These are phyloP conservation scores for Drosophila leonis DNA, from an alignment of 2,888 invertebrate species.

Conservation along the genomic window DNA sequence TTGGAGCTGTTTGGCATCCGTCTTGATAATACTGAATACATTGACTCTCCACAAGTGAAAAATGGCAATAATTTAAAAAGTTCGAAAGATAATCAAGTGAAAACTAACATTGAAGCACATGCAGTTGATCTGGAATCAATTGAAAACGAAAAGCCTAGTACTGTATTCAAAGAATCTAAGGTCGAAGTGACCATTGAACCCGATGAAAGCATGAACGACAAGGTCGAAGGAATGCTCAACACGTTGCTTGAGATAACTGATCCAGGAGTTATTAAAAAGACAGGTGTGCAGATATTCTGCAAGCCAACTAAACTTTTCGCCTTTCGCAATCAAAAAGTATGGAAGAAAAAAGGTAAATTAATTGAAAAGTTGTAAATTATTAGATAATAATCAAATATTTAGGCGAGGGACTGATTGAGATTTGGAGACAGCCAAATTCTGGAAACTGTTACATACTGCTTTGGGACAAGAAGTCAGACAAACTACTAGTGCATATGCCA, in stretches of 20 bases:
- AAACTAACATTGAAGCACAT: not conserved
- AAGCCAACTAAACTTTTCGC: slow-evolving; percentile 33
- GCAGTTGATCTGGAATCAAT: not conserved
- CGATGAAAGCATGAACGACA: not conserved
- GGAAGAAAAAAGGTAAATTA: slow-evolving; percentile 40
- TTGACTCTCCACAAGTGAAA: not conserved
- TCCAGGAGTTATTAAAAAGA: slow-evolving; percentile 14
- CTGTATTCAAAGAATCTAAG: not conserved
- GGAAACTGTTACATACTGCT: slow-evolving; percentile 34
- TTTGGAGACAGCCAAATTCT: slow-evolving; percentile 28
- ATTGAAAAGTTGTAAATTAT: not conserved
- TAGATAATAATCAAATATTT: not conserved
- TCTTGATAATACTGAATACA: not conserved
- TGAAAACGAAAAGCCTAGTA: not conserved
- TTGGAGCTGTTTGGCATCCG: not conserved
- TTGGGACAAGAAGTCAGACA: slow-evolving; percentile 26
- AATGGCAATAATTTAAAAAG: not conserved
- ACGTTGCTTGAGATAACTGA: slow-evolving; percentile 1
- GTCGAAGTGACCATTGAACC: not conserved
- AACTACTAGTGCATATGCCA: slow-evolving; percentile 43
- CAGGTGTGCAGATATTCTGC: slow-evolving; percentile 35
- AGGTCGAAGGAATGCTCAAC: not conserved
- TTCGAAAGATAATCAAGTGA: not conserved
- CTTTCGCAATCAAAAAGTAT: slow-evolving; percentile 30
- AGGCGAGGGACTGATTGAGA: slow-evolving; percentile 49